Evolutionary conservation across 64 coral and sea anemone species (phyloP).

Genomic region (Dendrophyllia cribrosa): DNA sequence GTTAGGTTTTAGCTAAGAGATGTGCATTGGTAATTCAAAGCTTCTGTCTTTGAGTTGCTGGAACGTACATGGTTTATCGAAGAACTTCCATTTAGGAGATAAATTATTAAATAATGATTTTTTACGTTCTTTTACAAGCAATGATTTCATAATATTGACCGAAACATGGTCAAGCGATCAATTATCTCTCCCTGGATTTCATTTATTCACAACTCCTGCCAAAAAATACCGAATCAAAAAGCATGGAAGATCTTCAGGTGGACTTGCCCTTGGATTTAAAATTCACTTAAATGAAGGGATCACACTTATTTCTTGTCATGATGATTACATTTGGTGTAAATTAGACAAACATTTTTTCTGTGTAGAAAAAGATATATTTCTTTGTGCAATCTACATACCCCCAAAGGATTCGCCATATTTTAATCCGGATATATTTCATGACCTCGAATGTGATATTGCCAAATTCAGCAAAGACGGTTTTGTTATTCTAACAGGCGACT

Average conservation of each 20-base stretch:
- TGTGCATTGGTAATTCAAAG: too few species aligned
- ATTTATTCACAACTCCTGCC: constrained; percentile 24
- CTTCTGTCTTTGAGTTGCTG: too few species aligned
- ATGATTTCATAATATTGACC: too few species aligned
- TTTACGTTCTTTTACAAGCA: too few species aligned
- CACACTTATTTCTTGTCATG: not conserved
- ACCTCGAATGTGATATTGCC: constrained; percentile 15
- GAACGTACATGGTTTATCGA: too few species aligned
- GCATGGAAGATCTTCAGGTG: constrained; percentile 25
- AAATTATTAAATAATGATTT: too few species aligned
- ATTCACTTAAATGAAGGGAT: constrained; percentile 6
- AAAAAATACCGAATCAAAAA: constrained; percentile 43
- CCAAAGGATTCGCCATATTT: constrained; percentile 11
- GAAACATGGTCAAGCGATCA: too few species aligned
- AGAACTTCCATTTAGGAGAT: too few species aligned
- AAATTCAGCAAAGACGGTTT: constrained; percentile 17
- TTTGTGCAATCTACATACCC: constrained; percentile 36
- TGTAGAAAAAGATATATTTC: constrained; percentile 34
- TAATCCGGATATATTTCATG: constrained; percentile 20
- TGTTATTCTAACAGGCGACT: not conserved
- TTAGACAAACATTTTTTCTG: constrained; percentile 8
- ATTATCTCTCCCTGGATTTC: too few species aligned
- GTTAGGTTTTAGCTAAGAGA: too few species aligned
- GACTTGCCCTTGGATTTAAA: constrained; percentile 38
- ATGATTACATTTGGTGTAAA: constrained; percentile 47